Base-by-base conservation (phyloP, 2,888 invertebrate genomes). In the Mayetiola destructor region DNA sequence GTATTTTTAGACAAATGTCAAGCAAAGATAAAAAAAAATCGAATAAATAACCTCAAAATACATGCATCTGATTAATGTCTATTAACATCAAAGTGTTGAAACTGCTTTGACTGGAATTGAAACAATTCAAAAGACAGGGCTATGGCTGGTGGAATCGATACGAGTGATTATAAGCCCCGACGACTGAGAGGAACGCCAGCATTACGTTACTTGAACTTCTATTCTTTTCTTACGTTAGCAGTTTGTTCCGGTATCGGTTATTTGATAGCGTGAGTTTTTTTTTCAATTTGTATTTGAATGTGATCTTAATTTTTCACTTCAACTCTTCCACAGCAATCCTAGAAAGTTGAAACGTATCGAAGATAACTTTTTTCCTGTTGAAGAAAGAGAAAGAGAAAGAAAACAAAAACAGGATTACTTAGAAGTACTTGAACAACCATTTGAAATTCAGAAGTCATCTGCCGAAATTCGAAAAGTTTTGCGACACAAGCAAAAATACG, bases 101-200 rank as follows among this genome's bases (percentile, higher is more conserved):
- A n/a, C n/a, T n/a, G n/a, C n/a, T n/a, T 27, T 27, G 21, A 21
- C 6, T 10, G 21, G 21, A 40, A 21, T 40, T 23, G 40, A 10
- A 40, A 40, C 21, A n/a, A 40, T 21, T 8, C 32, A 32, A 32
- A 12, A 12, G 32, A 9, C 12, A 10, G 18, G 53, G 53, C 30
- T 53, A 77, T 77, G 77, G 77, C 75, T 59, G 73, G 75, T 61
- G 76, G 76, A 56, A 68, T 76, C 56, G 79, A 80, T 72, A 72
- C 73, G 56, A 75, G 72, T 61, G 75, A 75, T 66, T 75, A 82
- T 68, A 84, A 84, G 75, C 82, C 83, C 61, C 76, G 83, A 69
- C 75, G 77, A 72, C 69, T 80, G 59, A 75, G 74, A 68, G 83
- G 83, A 63, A 83, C 84, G 42, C 83, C 83, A 48, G 77, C 81